phyloP scores from a whole-genome alignment of 2,113 vertebrate genomes.

The Cisticola juncidis region DNA sequence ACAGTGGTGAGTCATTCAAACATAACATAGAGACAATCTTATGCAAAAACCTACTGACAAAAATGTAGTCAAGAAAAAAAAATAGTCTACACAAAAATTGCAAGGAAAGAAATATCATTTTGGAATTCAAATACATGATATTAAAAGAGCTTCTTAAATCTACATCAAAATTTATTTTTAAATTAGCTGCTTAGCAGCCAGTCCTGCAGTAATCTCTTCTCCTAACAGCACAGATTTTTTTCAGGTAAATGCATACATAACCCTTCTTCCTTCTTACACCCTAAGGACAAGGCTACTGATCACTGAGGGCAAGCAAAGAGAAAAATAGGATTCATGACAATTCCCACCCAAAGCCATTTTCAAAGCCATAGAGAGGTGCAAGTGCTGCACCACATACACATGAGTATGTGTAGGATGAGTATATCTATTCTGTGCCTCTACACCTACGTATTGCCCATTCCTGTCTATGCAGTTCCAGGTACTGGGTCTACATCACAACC shows the following conservation, averaged over 20 bases:
- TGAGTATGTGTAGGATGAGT: too few species aligned
- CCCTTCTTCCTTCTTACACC: not conserved
- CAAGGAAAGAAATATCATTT: not conserved
- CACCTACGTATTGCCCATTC: not conserved
- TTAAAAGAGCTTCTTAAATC: not conserved
- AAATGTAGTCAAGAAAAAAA: not conserved
- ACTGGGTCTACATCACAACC: not conserved
- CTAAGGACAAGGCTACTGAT: not conserved
- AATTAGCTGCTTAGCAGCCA: not conserved
- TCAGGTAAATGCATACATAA: not conserved
- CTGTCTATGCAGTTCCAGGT: not conserved
- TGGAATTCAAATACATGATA: not conserved
- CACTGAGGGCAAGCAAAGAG: not conserved
- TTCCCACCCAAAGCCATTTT: not conserved
- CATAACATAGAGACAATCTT: not conserved
- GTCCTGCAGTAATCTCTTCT: not conserved
- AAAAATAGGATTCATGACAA: not conserved
- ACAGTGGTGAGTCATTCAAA: not conserved
- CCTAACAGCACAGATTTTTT: not conserved
- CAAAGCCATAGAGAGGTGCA: not conserved
- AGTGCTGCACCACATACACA: not conserved
- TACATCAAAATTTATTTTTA: not conserved
- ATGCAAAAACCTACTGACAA: not conserved
- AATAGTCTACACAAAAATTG: not conserved
- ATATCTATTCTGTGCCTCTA: not conserved